Percentiles rank a stretch among this genome's conserved stretches.
Evolutionary conservation across 2,113 vertebrate genomes (phyloP).

Genomic region (Thunnus maccoyii): DNA sequence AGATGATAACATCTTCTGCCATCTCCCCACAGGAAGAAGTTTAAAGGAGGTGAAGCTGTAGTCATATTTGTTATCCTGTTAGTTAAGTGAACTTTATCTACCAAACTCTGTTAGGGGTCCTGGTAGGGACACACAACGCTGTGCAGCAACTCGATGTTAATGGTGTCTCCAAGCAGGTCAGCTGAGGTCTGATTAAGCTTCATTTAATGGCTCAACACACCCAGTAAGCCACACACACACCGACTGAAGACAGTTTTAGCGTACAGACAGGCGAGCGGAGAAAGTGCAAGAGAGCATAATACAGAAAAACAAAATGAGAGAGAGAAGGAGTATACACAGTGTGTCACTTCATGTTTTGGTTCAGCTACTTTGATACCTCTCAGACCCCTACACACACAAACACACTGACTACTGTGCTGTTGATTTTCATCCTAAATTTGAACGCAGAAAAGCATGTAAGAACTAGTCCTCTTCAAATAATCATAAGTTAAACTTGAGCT

Average conservation of each 20-base stretch:
- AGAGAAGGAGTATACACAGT: neutral
- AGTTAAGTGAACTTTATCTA: conserved; percentile 31
- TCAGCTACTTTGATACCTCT: conserved; percentile 6
- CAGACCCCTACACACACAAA: conserved; percentile 2
- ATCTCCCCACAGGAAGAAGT: conserved; percentile 1
- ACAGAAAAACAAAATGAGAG: neutral
- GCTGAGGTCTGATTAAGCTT: conserved; percentile 29
- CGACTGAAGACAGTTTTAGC: neutral
- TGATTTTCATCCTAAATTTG: conserved; percentile 18
- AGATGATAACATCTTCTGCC: neutral
- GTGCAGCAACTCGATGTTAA: conserved; percentile 20
- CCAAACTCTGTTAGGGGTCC: conserved; percentile 10
- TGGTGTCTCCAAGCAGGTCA: conserved; percentile 38
- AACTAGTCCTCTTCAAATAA: neutral
- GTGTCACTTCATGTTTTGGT: conserved; percentile 27
- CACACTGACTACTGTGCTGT: neutral
- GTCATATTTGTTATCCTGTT: conserved; percentile 3
- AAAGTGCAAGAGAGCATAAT: neutral
- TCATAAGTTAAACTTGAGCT: neutral
- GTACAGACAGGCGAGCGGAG: neutral
- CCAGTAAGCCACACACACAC: conserved; percentile 22
- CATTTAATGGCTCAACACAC: conserved; percentile 25
- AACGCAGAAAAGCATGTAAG: neutral
- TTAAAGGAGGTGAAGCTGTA: conserved; percentile 15
- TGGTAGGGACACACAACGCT: conserved; percentile 33